Conservation (phyloP, 2,113 vertebrate species). For the Hassar affinis region DNA sequence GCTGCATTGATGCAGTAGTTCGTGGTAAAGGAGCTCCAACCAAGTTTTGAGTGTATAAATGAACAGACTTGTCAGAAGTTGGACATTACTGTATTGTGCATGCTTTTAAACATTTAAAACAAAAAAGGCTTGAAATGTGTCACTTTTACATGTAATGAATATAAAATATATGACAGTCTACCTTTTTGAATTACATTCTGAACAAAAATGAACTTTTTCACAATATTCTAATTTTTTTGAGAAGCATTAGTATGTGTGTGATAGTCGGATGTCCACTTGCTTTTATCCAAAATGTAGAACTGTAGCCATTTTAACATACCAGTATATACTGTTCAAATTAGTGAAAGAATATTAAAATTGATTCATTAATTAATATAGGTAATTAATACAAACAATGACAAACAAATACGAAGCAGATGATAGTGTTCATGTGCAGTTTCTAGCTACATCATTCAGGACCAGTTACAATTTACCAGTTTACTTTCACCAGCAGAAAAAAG, state of each 20-base stretch:
- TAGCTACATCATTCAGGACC: not conserved
- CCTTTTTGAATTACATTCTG: no score
- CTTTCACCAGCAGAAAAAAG: not conserved
- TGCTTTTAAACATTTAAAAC: no score
- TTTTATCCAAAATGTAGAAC: not conserved
- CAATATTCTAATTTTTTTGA: no score
- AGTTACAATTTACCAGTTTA: not conserved
- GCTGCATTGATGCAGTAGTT: no score
- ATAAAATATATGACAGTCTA: no score
- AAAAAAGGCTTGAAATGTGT: no score
- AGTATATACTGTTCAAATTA: not conserved
- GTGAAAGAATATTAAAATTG: not conserved
- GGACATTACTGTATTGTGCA: no score
- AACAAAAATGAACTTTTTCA: no score
- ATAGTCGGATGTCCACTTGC: not conserved
- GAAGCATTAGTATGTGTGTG: not conserved
- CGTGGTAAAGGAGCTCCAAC: no score
- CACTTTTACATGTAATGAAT: no score
- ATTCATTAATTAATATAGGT: not conserved
- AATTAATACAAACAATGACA: not conserved
- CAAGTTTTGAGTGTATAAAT: no score
- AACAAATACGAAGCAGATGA: not conserved
- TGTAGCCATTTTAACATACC: not conserved
- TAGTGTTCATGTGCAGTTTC: not conserved
- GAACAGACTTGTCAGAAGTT: no score